Conservation (phyloP, 2,888 invertebrate species). For the Leptogaster cylindrica region DNA sequence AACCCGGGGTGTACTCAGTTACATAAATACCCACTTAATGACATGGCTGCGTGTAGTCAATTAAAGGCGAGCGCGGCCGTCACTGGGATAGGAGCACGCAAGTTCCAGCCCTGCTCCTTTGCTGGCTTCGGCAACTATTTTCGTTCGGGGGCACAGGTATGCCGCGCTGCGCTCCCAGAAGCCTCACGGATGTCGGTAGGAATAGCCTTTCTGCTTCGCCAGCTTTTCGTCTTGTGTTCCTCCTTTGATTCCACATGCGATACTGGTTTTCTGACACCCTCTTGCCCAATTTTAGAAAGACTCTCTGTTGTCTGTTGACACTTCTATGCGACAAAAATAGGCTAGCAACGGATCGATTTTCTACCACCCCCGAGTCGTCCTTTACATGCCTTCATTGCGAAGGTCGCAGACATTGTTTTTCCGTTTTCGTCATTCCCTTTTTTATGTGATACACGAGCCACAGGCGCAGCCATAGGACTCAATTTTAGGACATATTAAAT, state of each 20-base stretch:
- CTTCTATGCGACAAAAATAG: conserved; percentile 31
- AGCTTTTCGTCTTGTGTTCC: no score
- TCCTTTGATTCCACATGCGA: no score
- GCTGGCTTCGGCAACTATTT: no score
- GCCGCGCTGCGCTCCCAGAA: no score
- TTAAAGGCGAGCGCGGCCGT: background rate
- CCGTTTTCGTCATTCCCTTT: conserved; percentile 8
- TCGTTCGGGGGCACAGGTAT: no score
- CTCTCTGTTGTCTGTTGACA: no score
- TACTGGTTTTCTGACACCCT: no score
- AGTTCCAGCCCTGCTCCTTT: no score
- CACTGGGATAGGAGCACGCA: background rate
- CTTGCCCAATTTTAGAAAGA: conserved; percentile 32
- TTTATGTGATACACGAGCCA: conserved; percentile 32
- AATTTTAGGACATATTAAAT: conserved; percentile 11
- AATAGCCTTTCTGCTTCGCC: background rate
- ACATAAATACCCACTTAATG: conserved; percentile 29
- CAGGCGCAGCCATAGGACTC: conserved; percentile 21
- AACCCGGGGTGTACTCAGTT: conserved; percentile 14
- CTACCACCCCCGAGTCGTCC: no score
- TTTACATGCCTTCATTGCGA: background rate
- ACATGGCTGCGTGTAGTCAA: conserved; percentile 26
- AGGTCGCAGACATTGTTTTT: conserved; percentile 34
- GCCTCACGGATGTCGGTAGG: no score
- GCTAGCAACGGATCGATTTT: conserved; percentile 16